A percentile compares a stretch with the other conserved stretches of the same genome.
Conservation (phyloP, 2,888 invertebrate genomes). For the Vanessa cardui region DNA sequence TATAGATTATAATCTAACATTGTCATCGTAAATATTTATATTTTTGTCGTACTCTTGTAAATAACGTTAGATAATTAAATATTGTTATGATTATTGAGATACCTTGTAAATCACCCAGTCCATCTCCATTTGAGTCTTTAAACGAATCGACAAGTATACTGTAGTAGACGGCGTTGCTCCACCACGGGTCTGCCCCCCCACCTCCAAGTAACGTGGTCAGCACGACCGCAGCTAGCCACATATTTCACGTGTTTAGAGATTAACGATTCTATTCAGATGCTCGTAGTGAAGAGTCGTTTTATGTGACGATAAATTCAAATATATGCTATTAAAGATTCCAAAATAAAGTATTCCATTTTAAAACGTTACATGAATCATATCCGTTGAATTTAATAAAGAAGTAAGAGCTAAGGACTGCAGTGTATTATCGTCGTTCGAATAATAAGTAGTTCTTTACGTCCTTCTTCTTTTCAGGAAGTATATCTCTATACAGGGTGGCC, state of each 20-base stretch:
- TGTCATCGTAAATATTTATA: too few species aligned
- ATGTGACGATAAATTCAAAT: neutral
- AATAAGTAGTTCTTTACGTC: too few species aligned
- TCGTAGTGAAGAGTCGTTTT: slow-evolving; percentile 20
- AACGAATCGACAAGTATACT: slow-evolving; percentile 93
- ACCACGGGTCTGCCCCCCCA: slow-evolving; percentile 83
- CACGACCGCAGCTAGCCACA: slow-evolving; percentile 58
- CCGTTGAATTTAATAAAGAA: too few species aligned
- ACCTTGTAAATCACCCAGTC: slow-evolving; percentile 92
- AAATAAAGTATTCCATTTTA: too few species aligned
- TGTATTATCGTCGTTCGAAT: too few species aligned
- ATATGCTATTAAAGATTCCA: neutral
- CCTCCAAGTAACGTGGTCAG: slow-evolving; percentile 41
- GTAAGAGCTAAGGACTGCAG: too few species aligned
- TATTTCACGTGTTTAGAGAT: slow-evolving; percentile 34
- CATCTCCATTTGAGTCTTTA: slow-evolving; percentile 91
- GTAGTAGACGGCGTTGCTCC: slow-evolving; percentile 90
- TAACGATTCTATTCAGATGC: slow-evolving; percentile 8
- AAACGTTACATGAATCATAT: too few species aligned
- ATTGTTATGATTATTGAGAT: neutral
- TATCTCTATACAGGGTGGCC: too few species aligned
- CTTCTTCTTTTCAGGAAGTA: too few species aligned
- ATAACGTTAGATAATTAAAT: neutral
- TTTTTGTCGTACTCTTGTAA: too few species aligned
- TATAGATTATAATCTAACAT: too few species aligned